Evolutionary conservation across 2,888 invertebrate species (phyloP).

Genomic region (Zygothrica quintamaculata): DNA sequence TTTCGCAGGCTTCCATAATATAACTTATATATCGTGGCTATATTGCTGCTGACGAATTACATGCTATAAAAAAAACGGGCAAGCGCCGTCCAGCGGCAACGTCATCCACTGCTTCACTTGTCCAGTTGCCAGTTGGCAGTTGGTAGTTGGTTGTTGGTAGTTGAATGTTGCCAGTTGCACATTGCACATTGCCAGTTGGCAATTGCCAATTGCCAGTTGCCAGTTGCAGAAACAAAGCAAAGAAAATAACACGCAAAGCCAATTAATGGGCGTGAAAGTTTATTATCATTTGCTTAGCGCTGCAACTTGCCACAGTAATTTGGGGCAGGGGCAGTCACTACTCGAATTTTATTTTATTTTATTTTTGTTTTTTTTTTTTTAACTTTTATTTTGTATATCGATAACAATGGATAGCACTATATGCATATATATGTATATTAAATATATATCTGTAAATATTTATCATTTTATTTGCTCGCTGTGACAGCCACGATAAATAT

Average conservation of each 20-base stretch:
- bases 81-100: conserved; percentile 48
- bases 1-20: conserved; percentile 68
- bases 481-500: conserved; percentile 70
- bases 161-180: background rate
- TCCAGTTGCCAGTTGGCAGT: conserved; percentile 31
- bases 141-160: background rate
- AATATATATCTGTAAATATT: conserved; percentile 50
- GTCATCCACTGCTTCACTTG: conserved; percentile 23
- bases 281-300: conserved; percentile 72
- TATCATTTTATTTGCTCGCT: conserved; percentile 67
- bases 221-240: conserved; percentile 17
- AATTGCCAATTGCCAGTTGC: conserved; percentile 17
- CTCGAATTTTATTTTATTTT: conserved; percentile 34
- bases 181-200: conserved; percentile 15
- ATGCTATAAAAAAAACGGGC: conserved; percentile 59
- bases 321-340: conserved; percentile 33
- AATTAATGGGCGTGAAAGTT: conserved; percentile 81
- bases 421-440: conserved; percentile 4
- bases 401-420: conserved; percentile 41
- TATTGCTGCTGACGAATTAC: conserved; percentile 75
- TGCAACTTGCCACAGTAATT: conserved; percentile 27
- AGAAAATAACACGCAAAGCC: conserved; percentile 68
- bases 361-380: background rate
- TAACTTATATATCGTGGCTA: conserved; percentile 23
- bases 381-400: conserved; percentile 22